These are phyloP conservation scores for Australoheros facetus DNA, from an alignment of 2,797 vertebrate genomes.

Conservation along the genomic window DNA sequence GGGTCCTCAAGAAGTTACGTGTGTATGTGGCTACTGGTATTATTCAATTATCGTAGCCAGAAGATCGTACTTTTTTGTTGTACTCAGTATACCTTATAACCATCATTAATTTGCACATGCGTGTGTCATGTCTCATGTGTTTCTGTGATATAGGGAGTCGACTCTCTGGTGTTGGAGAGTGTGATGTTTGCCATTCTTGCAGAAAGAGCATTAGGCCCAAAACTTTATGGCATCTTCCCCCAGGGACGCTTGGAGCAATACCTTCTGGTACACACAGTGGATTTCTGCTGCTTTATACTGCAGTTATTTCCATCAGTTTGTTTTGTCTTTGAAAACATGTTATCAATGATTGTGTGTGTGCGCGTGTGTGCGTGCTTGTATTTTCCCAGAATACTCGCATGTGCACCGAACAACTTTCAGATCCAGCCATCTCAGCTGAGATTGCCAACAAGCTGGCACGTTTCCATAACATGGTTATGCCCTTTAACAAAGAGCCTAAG, in stretches of 20 bases:
- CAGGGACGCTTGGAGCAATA: slow-evolving; percentile 93
- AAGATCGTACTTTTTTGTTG: neutral
- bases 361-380: neutral
- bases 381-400: slow-evolving; percentile 86
- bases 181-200: slow-evolving; percentile 98
- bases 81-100: neutral
- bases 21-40: neutral
- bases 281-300: neutral
- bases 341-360: neutral
- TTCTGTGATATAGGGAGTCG: slow-evolving; percentile 83
- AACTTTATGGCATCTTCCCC: slow-evolving; percentile 92
- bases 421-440: slow-evolving; percentile 84
- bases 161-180: slow-evolving; percentile 92
- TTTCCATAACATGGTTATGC: slow-evolving; percentile 94
- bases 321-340: neutral
- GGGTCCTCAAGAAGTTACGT: neutral
- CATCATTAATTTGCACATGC: neutral
- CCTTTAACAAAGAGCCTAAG: slow-evolving; percentile 94
- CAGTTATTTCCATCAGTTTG: neutral
- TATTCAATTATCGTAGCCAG: neutral
- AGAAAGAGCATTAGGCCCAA: slow-evolving; percentile 89
- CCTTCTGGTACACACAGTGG: slow-evolving; percentile 80
- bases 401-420: slow-evolving; percentile 85
- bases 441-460: slow-evolving; percentile 88
- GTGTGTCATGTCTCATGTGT: slow-evolving; percentile 7